These are phyloP conservation scores for Phymanthus crucifer DNA, from an alignment of 92 coral and sea anemone species.

Conservation along the genomic window DNA sequence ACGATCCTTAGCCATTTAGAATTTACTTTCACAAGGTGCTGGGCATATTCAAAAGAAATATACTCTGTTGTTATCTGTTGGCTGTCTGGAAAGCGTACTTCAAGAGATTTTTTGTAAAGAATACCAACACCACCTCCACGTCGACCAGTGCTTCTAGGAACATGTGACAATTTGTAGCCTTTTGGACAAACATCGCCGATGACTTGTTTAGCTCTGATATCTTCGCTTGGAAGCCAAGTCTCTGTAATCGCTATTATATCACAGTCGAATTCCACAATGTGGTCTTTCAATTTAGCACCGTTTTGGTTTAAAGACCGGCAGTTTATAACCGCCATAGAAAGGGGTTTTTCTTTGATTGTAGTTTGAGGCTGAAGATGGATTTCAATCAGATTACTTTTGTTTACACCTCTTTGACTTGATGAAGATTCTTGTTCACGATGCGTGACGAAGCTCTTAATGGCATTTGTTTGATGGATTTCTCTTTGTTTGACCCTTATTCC, in stretches of 20 bases:
- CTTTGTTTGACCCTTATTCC: neutral
- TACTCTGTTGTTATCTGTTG: slow-evolving; percentile 3
- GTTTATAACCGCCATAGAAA: neutral
- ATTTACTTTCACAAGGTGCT: slow-evolving; percentile 23
- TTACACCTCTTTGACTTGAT: neutral
- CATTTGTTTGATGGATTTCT: neutral
- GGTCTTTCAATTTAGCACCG: neutral
- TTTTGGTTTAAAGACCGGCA: neutral
- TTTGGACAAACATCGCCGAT: neutral
- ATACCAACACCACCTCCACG: too few species aligned
- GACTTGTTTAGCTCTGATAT: too few species aligned
- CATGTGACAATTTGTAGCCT: too few species aligned
- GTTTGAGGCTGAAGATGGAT: neutral
- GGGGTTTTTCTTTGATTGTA: neutral
- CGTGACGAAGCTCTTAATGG: neutral
- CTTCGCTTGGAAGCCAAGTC: neutral
- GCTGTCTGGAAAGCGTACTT: too few species aligned
- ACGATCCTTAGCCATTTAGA: slow-evolving; percentile 33
- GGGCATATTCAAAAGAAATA: slow-evolving; percentile 31
- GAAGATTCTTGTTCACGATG: neutral
- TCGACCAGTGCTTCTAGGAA: too few species aligned
- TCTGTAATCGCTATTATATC: neutral
- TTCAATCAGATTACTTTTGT: neutral
- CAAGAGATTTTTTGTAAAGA: too few species aligned
- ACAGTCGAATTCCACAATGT: neutral